These are phyloP conservation scores for Limnodromus scolopaceus DNA, from an alignment of 2,797 vertebrate genomes.

Conservation along the genomic window DNA sequence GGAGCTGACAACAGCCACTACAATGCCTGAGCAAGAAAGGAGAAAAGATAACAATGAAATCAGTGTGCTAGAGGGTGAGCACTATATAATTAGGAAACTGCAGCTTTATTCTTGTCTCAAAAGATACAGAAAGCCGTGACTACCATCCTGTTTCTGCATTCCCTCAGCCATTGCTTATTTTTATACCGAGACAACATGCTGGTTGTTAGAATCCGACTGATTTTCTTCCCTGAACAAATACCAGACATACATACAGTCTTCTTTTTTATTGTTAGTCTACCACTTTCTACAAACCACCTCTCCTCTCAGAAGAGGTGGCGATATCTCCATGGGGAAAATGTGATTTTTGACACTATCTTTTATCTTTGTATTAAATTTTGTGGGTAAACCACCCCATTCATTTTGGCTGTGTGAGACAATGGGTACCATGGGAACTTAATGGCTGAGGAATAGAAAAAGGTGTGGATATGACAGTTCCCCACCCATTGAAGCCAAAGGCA, in stretches of 20 bases:
- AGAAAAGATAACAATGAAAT: neutral
- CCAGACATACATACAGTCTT: neutral
- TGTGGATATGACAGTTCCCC: neutral
- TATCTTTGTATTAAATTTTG: neutral
- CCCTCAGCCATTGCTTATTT: conserved; percentile 9
- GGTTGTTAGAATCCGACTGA: neutral
- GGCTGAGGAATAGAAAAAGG: neutral
- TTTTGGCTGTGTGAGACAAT: neutral
- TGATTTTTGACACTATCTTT: neutral
- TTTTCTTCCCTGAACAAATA: neutral
- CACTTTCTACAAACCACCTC: neutral
- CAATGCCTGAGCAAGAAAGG: neutral
- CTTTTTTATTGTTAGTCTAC: neutral
- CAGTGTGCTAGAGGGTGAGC: neutral
- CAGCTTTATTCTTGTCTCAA: conserved; percentile 28
- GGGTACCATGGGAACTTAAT: neutral
- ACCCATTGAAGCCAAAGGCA: neutral
- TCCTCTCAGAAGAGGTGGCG: neutral
- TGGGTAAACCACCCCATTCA: neutral
- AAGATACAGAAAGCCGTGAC: neutral
- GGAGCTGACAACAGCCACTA: neutral
- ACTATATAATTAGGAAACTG: conserved; percentile 5
- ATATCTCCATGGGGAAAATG: neutral
- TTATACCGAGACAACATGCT: neutral
- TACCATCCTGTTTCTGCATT: neutral